These are phyloP conservation scores for Blomia tropicalis DNA, from an alignment of 2,888 invertebrate species.

Conservation along the genomic window DNA sequence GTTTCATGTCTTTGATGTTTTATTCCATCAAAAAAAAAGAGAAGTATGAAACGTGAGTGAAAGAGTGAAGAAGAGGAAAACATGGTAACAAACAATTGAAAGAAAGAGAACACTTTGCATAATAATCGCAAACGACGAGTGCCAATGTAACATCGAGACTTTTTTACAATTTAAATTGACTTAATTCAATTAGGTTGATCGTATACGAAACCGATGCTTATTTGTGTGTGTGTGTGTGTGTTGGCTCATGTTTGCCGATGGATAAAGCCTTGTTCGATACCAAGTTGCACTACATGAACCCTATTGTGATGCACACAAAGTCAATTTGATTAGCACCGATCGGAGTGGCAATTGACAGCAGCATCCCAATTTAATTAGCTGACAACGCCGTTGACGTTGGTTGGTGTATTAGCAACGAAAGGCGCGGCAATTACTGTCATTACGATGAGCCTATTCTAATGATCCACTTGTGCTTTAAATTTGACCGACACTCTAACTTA, in stretches of 20 bases:
- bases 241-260: too few species aligned
- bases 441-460: not conserved
- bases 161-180: conserved; percentile 3
- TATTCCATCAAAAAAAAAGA: too few species aligned
- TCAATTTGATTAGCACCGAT: conserved; percentile 6
- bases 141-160: not conserved
- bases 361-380: conserved; percentile 1
- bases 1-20: too few species aligned
- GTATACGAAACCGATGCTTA: not conserved
- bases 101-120: conserved; percentile 1
- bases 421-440: not conserved
- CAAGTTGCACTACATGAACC: too few species aligned
- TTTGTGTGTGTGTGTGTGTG: not conserved
- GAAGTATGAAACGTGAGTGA: too few species aligned
- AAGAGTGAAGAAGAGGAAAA: too few species aligned
- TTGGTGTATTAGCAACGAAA: too few species aligned
- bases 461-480: not conserved
- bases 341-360: not conserved
- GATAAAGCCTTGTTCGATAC: too few species aligned
- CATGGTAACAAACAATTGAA: not conserved
- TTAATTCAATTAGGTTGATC: conserved; percentile 1
- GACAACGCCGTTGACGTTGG: not conserved
- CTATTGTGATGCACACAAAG: not conserved
- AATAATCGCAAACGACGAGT: not conserved
- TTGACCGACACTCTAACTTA: not conserved